phyloP scores from a whole-genome alignment of 2,113 vertebrate species.

The Neogale vison region DNA sequence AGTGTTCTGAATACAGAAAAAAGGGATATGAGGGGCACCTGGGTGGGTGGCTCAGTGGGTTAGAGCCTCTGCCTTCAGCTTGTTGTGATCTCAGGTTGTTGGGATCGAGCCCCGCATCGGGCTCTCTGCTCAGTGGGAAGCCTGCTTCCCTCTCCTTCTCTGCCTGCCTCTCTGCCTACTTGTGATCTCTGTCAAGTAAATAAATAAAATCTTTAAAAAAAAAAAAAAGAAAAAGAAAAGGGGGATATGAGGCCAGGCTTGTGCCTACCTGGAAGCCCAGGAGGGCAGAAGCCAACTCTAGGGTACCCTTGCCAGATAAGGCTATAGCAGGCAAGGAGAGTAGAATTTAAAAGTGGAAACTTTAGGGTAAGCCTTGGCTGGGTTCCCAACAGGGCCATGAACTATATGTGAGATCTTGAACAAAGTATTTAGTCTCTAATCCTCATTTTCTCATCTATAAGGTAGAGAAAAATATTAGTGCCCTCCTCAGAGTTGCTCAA shows the following conservation, averaged over 20 bases:
- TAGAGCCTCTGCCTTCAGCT: no score
- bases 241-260: neutral
- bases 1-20: neutral
- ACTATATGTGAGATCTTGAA: neutral
- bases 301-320: neutral
- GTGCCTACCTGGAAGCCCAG: neutral
- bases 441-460: neutral
- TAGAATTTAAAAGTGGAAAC: neutral
- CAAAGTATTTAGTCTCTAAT: neutral
- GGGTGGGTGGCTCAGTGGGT: no score
- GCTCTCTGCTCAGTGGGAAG: no score
- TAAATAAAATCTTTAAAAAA: no score
- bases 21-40: neutral
- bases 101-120: no score
- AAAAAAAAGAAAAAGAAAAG: neutral
- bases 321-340: neutral
- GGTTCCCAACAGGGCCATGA: neutral
- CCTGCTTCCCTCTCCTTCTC: no score
- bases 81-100: no score
- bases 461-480: slow-evolving; percentile 22
- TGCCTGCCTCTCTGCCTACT: no score
- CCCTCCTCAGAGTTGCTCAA: neutral
- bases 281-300: neutral
- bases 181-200: no score
- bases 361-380: neutral